Conservation (phyloP, 2,113 vertebrate species). For the Calypte anna region DNA sequence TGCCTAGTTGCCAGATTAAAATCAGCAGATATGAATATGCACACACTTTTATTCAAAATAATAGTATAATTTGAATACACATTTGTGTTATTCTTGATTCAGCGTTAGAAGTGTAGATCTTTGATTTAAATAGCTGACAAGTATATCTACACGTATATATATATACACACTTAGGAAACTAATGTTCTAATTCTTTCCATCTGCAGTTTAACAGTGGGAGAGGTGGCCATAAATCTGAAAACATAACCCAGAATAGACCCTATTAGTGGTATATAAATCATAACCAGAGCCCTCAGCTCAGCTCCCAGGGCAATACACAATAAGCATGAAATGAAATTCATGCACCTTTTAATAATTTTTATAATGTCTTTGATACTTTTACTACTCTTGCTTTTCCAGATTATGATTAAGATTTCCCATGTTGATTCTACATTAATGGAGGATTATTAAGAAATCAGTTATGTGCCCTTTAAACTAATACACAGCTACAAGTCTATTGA, state of each 20-base stretch:
- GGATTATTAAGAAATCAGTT: not conserved
- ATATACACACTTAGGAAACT: not conserved
- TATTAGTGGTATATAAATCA: conserved; percentile 37
- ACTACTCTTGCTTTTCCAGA: not conserved
- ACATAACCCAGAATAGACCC: not conserved
- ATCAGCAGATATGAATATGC: not conserved
- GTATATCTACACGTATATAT: not conserved
- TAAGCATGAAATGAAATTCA: conserved; percentile 16
- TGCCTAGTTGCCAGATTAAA: not conserved
- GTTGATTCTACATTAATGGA: not conserved
- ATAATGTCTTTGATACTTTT: not conserved
- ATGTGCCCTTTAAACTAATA: conserved; percentile 7
- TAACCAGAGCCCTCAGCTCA: not conserved
- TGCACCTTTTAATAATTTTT: not conserved
- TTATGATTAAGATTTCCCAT: conserved; percentile 1
- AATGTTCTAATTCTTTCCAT: conserved; percentile 10
- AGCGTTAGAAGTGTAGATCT: not conserved
- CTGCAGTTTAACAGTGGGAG: not conserved
- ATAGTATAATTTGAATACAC: not conserved
- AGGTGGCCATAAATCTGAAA: conserved; percentile 41
- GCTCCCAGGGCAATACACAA: not conserved
- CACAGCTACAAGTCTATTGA: not conserved
- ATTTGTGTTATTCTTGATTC: not conserved
- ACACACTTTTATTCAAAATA: not conserved
- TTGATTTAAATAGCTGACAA: not conserved